Conservation (phyloP, 2,888 invertebrate genomes). For the Falcaria lacertinaria region DNA sequence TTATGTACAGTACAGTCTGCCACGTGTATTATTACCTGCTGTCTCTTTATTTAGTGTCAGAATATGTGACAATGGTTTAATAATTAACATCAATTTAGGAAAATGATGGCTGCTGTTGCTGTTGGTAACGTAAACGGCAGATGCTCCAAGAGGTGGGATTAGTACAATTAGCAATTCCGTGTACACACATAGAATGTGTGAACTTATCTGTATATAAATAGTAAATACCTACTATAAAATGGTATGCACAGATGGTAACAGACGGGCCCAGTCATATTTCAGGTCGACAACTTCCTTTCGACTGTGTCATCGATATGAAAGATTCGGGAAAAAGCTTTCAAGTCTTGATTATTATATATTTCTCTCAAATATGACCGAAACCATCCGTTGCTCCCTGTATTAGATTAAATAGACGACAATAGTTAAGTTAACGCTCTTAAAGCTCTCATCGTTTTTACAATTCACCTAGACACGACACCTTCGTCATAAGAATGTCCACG, state of each 20-base stretch:
- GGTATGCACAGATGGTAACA: background rate
- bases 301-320: background rate
- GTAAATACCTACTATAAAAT: background rate
- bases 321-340: no score
- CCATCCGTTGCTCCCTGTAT: background rate
- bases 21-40: background rate
- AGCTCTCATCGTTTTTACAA: background rate
- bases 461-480: background rate
- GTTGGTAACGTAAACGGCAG: conserved; percentile 22
- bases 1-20: background rate
- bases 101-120: conserved; percentile 1
- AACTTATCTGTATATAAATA: conserved; percentile 40
- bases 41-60: no score
- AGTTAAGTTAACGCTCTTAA: background rate
- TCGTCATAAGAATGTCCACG: conserved; percentile 1
- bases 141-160: conserved; percentile 47
- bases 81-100: background rate
- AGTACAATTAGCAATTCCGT: conserved; percentile 48
- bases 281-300: background rate
- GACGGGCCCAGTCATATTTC: background rate
- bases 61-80: background rate
- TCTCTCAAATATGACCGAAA: background rate
- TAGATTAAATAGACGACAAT: background rate
- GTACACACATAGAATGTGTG: conserved; percentile 30
- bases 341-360: background rate